Base-by-base conservation (phyloP, 2,797 vertebrate species). In the Threskiornis aethiopicus region DNA sequence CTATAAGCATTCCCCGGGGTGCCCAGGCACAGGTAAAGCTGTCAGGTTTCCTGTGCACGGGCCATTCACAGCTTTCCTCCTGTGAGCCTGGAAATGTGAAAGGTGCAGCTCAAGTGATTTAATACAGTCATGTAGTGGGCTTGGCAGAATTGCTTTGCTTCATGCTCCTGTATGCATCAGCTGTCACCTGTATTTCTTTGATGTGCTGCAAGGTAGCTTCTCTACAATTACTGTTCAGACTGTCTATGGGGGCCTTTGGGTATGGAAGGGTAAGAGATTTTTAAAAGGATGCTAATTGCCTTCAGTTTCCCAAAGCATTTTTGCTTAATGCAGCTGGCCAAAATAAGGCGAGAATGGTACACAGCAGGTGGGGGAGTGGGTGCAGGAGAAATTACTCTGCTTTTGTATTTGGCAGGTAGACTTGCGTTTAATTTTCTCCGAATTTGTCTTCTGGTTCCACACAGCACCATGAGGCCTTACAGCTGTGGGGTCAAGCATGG, bases 141-240 rank as follows among this genome's bases (percentile, higher is more conserved):
- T 90, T 81, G 54, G 52, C 49, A 64, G 65, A 58, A 41, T 49
- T 39, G 46, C 66, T 42, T 55, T 67, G 20, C 6, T 93, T 93
- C 0, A 0, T 95, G 80, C 39, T 65, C 35, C 75, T 76, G 7
- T 70, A n/a, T 44, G 21, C 37, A 42, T 85, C 44, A 67, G 35
- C 66, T 89, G 37, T 52, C 54, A 49, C 55, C 67, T 62, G 14
- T 78, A 35, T 62, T 76, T 71, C 46, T 76, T 82, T 77, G 54
- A 59, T 87, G 29, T 72, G 47, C 52, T 66, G 76, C 54, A 91
- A 95, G 86, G 69, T 92, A 94, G 79, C 66, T 86, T 90, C 58
- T 70, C 77, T 92, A 37, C 4, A 7, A 15, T 41, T 70, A 25
- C 59, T 65, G 49, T 47, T 89, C 37, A 76, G 35, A 59, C 67